Conservation (phyloP, 2,888 invertebrate genomes). For the Nephrotoma appendiculata region DNA sequence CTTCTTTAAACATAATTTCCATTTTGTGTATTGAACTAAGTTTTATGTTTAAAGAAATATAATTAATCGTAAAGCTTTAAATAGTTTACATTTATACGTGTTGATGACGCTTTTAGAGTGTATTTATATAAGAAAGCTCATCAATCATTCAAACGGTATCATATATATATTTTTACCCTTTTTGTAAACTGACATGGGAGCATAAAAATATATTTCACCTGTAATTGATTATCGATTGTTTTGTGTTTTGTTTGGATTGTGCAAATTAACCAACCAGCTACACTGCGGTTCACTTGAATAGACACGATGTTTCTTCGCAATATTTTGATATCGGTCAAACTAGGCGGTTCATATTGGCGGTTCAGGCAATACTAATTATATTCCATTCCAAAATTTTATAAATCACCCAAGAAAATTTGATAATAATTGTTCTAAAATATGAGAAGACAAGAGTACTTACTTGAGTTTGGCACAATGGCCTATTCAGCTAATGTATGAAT, state of each 20-base stretch:
- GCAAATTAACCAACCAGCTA: background rate
- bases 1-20: background rate
- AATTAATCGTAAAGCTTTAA: background rate
- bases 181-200: background rate
- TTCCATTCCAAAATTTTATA: no score
- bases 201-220: background rate
- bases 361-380: no score
- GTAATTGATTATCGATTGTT: background rate
- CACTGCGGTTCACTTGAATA: background rate
- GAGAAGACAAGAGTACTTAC: no score
- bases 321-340: no score
- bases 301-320: no score
- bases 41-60: background rate
- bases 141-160: background rate
- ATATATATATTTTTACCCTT: background rate
- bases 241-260: background rate
- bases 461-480: no score
- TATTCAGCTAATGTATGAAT: no score
- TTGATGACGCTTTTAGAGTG: background rate
- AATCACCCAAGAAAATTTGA: no score
- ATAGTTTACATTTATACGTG: background rate
- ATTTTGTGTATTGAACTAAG: background rate
- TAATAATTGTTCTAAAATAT: no score
- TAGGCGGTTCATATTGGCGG: no score
- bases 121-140: background rate